phyloP scores from a whole-genome alignment of 2,888 invertebrate species.

The Stenurella melanura region DNA sequence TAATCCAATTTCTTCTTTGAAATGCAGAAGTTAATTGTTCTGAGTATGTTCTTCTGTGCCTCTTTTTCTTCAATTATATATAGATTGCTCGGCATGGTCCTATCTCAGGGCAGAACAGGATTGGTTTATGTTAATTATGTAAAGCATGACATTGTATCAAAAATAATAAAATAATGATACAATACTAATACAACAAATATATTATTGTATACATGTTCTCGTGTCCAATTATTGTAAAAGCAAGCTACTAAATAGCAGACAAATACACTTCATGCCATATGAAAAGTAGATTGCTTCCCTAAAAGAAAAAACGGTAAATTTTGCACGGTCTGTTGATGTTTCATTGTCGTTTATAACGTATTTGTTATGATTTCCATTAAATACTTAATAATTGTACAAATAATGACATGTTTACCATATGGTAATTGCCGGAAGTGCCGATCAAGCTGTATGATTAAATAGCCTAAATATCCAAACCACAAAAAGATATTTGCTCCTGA shows the following conservation, averaged over 20 bases:
- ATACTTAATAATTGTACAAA: slow-evolving; percentile 70
- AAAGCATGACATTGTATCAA: no score
- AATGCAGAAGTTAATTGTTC: no score
- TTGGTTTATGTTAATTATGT: no score
- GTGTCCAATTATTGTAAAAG: no score
- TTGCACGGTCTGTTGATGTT: slow-evolving; percentile 63
- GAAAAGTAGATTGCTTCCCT: not conserved
- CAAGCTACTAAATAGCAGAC: not conserved
- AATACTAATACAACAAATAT: no score
- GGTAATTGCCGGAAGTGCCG: slow-evolving; percentile 70
- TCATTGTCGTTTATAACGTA: slow-evolving; percentile 69
- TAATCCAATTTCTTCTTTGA: no score
- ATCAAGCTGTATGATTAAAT: slow-evolving; percentile 70
- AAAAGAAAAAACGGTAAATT: slow-evolving; percentile 23
- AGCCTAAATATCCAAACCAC: slow-evolving; percentile 69
- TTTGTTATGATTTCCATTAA: slow-evolving; percentile 72
- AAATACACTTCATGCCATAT: not conserved
- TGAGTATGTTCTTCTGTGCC: no score
- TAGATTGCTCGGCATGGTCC: no score
- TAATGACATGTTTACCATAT: slow-evolving; percentile 70
- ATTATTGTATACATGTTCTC: no score
- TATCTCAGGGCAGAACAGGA: no score
- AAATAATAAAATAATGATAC: no score
- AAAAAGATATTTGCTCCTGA: slow-evolving; percentile 54
- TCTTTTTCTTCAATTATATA: no score